Base-by-base conservation (phyloP, 2,888 invertebrate genomes). In the Omphaloscelis lunosa region DNA sequence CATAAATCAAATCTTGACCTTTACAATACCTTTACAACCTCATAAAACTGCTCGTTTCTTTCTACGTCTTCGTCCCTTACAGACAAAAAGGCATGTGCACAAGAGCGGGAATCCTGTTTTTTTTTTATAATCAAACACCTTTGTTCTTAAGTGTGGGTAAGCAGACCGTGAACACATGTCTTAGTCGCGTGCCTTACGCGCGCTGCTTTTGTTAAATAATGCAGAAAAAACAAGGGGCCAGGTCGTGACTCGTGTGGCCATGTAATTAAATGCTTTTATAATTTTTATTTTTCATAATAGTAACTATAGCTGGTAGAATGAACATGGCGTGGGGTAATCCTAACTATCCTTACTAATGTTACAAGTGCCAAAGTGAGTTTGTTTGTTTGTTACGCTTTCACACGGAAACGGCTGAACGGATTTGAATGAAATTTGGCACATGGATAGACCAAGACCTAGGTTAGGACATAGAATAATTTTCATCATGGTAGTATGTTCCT, bases 31-130 rank as follows among this genome's bases (percentile, higher is more conserved):
- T 29, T 45, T 53, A 34, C 15, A 63, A 68, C 56, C 58, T 65
- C 77, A 77, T 80, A 84, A 72, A 58, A 58, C 65, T 27, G 29
- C 48, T n/a, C 59, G 59, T 67, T 63, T 67, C 53, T 68, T 62
- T 41, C 17, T 62, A 62, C 61, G 51, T 62, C 73, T 82, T 74
- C 20, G 56, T 27, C 39, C 6, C 20, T 34, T 56, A 53, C 23
- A 78, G 45, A 61, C 59, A 91, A 92, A 92, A 92, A 88, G 79
- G 86, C 90, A 92, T 93, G 94, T 90, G 89, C 92, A 93, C 79
- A 90, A 89, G 89, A 92, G 91, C 94, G 93, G 86, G 91, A 84
- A 90, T 94, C 94, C 94, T 93, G 94, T 86, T 89, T 90, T 91
- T 90, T 91, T 53, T 91, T 88, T 79, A 79, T 79, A 89, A 86